Evolutionary conservation across 2,888 invertebrate species (phyloP).

Genomic region (Apamea crenata): DNA sequence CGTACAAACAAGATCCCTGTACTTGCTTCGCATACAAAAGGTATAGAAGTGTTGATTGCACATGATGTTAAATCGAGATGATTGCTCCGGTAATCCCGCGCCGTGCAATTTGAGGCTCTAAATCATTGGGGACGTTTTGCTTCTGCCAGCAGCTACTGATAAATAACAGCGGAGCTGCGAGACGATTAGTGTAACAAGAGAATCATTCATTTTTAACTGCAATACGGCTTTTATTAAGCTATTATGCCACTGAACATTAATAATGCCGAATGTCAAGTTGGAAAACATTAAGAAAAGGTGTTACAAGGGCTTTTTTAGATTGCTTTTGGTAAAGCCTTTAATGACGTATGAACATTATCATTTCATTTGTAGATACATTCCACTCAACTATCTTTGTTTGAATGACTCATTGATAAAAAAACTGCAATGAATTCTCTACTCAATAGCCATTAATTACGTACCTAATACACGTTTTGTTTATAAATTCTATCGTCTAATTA

Average conservation of each 20-base stretch:
- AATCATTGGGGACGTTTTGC: slow-evolving; percentile 82
- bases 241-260: slow-evolving; percentile 71
- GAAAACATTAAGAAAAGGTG: slow-evolving; percentile 20
- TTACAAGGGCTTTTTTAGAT: slow-evolving; percentile 6
- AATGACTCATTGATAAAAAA: slow-evolving; percentile 40
- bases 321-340: slow-evolving; percentile 11
- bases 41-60: slow-evolving; percentile 74
- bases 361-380: slow-evolving; percentile 20
- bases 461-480: slow-evolving; percentile 25
- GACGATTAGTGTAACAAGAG: slow-evolving; percentile 86
- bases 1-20: slow-evolving; percentile 2
- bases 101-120: slow-evolving; percentile 88
- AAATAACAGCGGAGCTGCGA: slow-evolving; percentile 82
- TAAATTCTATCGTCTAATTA: slow-evolving; percentile 50
- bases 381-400: slow-evolving; percentile 20
- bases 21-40: slow-evolving; percentile 36
- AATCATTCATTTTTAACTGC: slow-evolving; percentile 78
- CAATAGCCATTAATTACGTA: slow-evolving; percentile 41
- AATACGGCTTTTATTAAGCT: slow-evolving; percentile 77
- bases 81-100: slow-evolving; percentile 78
- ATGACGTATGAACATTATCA: neutral
- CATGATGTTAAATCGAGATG: slow-evolving; percentile 78
- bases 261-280: slow-evolving; percentile 55
- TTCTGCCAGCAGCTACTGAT: slow-evolving; percentile 85
- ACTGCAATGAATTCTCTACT: slow-evolving; percentile 38